Evolutionary conservation across 1,140 invertebrate species (phyloP), one percentile per base, ranked within the genome.

Genomic region (Drosophila truncata): DNA sequence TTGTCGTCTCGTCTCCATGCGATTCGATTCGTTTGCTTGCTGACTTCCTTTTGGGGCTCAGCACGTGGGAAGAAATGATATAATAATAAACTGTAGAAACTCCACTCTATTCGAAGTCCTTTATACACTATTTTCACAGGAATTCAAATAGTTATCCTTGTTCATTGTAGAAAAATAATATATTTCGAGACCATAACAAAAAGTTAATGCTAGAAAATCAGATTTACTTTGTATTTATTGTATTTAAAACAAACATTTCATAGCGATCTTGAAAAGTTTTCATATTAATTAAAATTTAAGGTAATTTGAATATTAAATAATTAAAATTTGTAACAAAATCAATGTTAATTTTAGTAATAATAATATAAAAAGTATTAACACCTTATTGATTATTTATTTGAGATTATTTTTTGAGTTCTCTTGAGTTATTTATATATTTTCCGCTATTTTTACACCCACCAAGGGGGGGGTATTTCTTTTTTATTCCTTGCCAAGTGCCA

Each of bases 41-140:
- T 67, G 44, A 35, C 44, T 69, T 69, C 65, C 61, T 49, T 47
- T 47, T 50, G 65, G 61, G 16, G 13, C 44, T 14, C 62, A 67
- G 65, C 65, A 69, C 65, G 65, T 69, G 65, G 62, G 35, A n/a
- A 33, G 20, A 66, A 66, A 67, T 69, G 65, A 52, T 67, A 52
- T 69, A 69, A 69, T 37, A 67, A 50, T 47, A 52, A 31, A 20
- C 14, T 11, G 4, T n/a, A 13, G 16, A 13, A 11, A 11, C 33
- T 16, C 0, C n/a, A 37, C 50, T 6, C 31, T 18, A 54, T 1
- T 14, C 31, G 31, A 37, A 25, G 14, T 3, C 4, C 9, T 16
- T 7, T 16, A 35, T 54, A 23, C 52, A 16, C 52, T 54, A 33
- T 14, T 0, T 27, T 2, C 0, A 9, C 13, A 20, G 3, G 18